These are phyloP conservation scores for Eublepharis macularius DNA, from an alignment of 2,113 vertebrate species.

Conservation along the genomic window DNA sequence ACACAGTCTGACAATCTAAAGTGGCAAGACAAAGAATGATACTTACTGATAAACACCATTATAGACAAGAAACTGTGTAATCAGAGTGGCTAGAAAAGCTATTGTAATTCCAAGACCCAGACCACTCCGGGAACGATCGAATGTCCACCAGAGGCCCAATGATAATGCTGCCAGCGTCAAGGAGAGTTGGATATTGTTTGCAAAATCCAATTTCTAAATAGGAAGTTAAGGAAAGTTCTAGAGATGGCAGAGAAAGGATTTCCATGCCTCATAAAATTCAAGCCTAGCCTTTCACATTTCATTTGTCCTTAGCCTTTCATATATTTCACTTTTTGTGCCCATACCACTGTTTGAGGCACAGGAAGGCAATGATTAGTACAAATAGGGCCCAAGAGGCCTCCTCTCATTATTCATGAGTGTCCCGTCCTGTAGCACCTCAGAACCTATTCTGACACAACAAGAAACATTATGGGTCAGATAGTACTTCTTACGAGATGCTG, in stretches of 20 bases:
- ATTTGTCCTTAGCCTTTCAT: background rate
- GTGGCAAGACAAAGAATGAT: background rate
- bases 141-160: conserved; percentile 85
- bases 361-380: background rate
- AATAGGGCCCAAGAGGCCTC: background rate
- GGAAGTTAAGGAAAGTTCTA: conserved; percentile 70
- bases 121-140: conserved; percentile 84
- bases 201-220: conserved; percentile 84
- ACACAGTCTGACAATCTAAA: background rate
- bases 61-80: conserved; percentile 84
- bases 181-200: conserved; percentile 83
- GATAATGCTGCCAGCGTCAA: conserved; percentile 82
- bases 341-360: no score
- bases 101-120: conserved; percentile 85
- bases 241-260: background rate
- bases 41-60: conserved; percentile 87
- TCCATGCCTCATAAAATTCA: background rate
- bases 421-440: background rate
- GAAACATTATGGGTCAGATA: background rate
- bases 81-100: conserved; percentile 82
- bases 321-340: background rate
- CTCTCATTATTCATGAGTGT: background rate
- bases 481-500: background rate
- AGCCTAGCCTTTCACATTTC: background rate
- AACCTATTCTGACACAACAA: background rate